Percentiles rank a stretch among this genome's conserved stretches.
Evolutionary conservation across 2,113 vertebrate species (phyloP).

Genomic region (Pristiophorus japonicus): DNA sequence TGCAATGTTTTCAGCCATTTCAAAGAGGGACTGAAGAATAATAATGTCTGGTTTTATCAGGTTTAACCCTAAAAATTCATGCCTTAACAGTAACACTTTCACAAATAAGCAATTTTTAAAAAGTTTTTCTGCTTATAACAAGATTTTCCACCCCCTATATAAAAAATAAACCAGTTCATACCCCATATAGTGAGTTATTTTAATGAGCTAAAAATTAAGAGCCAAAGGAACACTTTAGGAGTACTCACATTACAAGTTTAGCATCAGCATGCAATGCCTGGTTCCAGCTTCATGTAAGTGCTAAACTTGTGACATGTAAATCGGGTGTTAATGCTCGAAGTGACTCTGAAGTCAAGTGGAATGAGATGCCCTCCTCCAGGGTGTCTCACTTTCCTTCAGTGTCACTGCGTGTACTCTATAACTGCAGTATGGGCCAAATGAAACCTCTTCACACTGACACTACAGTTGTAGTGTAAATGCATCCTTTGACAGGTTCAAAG

Average conservation of each 20-base stretch:
- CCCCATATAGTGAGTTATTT: conserved; percentile 24
- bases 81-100: conserved; percentile 17
- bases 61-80: conserved; percentile 28
- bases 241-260: background rate
- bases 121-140: conserved; percentile 8
- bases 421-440: background rate
- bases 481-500: background rate
- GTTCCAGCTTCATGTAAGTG: background rate
- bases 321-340: background rate
- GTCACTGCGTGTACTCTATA: background rate
- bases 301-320: background rate
- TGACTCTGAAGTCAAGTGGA: background rate
- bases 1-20: background rate
- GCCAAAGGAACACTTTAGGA: background rate
- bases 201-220: background rate
- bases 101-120: conserved; percentile 33
- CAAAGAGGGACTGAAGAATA: background rate
- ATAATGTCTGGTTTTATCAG: background rate
- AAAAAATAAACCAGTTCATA: conserved; percentile 29
- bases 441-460: background rate
- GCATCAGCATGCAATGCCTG: background rate
- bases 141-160: conserved; percentile 15
- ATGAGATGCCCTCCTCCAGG: background rate
- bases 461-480: background rate
- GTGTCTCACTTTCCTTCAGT: background rate